A percentile compares a stretch with the other conserved stretches of the same genome.
Evolutionary conservation across 2,888 invertebrate species (phyloP).

Genomic region (Apamea anceps): DNA sequence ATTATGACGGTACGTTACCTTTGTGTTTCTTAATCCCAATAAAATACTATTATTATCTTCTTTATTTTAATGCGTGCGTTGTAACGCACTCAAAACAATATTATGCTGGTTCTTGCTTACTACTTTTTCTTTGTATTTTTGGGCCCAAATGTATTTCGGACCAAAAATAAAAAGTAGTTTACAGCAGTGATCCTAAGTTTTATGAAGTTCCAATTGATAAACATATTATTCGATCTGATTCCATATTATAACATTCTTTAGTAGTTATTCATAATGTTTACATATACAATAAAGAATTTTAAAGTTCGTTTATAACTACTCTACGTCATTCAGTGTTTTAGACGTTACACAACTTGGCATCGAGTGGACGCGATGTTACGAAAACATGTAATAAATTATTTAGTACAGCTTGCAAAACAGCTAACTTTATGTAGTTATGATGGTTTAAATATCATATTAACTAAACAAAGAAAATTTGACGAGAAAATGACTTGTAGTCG

Average conservation of each 20-base stretch:
- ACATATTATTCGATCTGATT: neutral
- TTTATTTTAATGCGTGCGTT: too few relatives aligned
- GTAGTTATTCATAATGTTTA: slow-evolving; percentile 47
- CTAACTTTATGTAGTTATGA: neutral
- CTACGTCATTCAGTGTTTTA: slow-evolving; percentile 47
- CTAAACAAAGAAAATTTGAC: neutral
- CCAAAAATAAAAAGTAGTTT: neutral
- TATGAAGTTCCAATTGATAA: neutral
- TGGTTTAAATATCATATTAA: neutral
- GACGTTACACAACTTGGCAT: slow-evolving; percentile 39
- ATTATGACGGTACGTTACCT: too few relatives aligned
- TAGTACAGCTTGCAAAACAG: neutral
- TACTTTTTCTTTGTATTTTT: too few relatives aligned
- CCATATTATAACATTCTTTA: slow-evolving; percentile 21
- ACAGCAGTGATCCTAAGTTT: neutral
- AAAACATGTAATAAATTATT: slow-evolving; percentile 17
- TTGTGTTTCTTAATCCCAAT: too few relatives aligned
- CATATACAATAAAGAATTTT: slow-evolving; percentile 37
- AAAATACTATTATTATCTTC: too few relatives aligned
- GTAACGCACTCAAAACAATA: too few relatives aligned
- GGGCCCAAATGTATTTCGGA: too few relatives aligned
- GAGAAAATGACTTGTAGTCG: neutral
- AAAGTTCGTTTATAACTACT: slow-evolving; percentile 14
- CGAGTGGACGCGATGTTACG: neutral
- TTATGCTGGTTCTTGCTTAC: too few relatives aligned